These are phyloP conservation scores for Drosophila bunnanda DNA, from an alignment of 2,888 invertebrate genomes.

Conservation along the genomic window DNA sequence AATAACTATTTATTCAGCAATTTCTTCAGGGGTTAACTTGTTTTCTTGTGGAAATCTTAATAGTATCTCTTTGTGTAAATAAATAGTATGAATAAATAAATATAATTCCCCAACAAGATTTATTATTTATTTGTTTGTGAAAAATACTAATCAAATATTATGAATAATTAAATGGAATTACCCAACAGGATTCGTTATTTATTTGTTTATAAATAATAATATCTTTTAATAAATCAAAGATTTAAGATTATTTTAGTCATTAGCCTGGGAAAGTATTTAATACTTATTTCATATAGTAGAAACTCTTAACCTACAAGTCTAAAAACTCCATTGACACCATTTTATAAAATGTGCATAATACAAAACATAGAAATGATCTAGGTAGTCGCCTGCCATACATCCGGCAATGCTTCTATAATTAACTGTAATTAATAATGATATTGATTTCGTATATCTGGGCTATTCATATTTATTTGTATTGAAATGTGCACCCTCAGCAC, in stretches of 20 bases:
- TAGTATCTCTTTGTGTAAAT: not conserved
- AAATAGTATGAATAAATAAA: too few species aligned
- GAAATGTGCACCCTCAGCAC: constrained; percentile 15
- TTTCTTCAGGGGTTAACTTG: not conserved
- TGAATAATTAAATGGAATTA: not conserved
- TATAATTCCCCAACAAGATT: too few species aligned
- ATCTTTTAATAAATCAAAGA: not conserved
- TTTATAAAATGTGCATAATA: not conserved
- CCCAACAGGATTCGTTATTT: not conserved
- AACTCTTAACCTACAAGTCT: not conserved
- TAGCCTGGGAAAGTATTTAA: too few species aligned
- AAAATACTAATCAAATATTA: too few species aligned
- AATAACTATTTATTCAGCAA: not conserved
- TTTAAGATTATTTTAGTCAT: too few species aligned
- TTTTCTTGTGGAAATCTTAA: not conserved
- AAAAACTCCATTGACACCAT: not conserved
- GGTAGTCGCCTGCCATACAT: not conserved
- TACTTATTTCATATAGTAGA: too few species aligned
- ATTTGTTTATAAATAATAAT: not conserved
- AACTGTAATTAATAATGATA: constrained; percentile 20
- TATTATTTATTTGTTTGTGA: too few species aligned
- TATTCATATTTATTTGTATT: constrained; percentile 22
- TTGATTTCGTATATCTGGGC: constrained; percentile 19
- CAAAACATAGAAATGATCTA: not conserved
- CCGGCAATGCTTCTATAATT: constrained; percentile 23